Conservation (phyloP, 2,888 invertebrate genomes). For the Hofmannophila pseudospretella region DNA sequence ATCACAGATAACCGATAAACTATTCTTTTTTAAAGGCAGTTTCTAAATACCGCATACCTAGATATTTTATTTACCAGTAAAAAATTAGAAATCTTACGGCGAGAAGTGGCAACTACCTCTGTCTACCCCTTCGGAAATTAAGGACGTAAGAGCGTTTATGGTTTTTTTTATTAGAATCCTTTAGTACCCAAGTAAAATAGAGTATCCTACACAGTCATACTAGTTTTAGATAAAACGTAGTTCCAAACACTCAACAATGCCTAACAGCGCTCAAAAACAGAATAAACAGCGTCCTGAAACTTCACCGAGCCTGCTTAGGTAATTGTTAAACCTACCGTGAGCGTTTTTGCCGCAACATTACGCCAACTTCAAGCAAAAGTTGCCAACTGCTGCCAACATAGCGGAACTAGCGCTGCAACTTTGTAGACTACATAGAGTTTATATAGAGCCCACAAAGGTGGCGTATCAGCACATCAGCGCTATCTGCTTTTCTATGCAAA, state of each 20-base stretch:
- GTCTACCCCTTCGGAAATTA: no score
- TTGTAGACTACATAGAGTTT: conserved; percentile 66
- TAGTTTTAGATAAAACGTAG: no score
- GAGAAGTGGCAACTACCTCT: no score
- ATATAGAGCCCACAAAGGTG: conserved; percentile 71
- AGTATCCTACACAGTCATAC: no score
- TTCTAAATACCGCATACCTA: no score
- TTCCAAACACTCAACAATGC: neutral
- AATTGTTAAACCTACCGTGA: conserved; percentile 74
- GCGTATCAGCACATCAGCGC: conserved; percentile 56
- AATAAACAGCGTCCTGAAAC: conserved; percentile 52
- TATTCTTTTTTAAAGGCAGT: no score
- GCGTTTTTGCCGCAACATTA: conserved; percentile 72
- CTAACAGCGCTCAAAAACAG: conserved; percentile 32
- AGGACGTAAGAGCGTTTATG: no score
- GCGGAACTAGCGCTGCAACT: conserved; percentile 51
- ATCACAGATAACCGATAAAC: no score
- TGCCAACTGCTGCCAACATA: conserved; percentile 55
- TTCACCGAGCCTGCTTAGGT: conserved; percentile 65
- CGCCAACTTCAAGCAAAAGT: conserved; percentile 64
- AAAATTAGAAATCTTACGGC: no score
- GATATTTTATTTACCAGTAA: no score
- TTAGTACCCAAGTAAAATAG: no score
- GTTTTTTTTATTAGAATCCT: no score
- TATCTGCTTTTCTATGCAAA: conserved; percentile 78